Conservation (phyloP, 1,140 invertebrate genomes). For the Phymorhynchus buccinoides region DNA sequence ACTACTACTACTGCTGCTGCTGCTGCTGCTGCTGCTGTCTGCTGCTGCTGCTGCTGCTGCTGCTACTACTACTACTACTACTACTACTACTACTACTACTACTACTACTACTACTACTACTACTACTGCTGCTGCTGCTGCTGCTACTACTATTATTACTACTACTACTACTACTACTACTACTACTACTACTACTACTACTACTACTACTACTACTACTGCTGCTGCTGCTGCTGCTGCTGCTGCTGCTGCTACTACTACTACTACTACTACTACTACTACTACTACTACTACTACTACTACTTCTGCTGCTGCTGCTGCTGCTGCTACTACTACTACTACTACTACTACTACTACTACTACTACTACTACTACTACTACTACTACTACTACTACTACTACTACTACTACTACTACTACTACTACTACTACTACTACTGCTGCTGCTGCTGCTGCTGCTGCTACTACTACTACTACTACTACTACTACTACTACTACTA, state of each 20-base stretch:
- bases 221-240: neutral
- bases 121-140: neutral
- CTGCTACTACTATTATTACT: conserved; percentile 8
- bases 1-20: neutral
- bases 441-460: neutral
- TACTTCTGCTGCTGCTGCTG: too few relatives aligned
- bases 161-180: conserved; percentile 16
- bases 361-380: conserved; percentile 17
- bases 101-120: conserved; percentile 9
- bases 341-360: conserved; percentile 16
- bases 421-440: conserved; percentile 12
- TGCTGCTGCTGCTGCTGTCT: neutral
- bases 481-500: conserved; percentile 17
- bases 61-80: neutral
- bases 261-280: conserved; percentile 15
- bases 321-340: conserved; percentile 12
- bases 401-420: conserved; percentile 8
- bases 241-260: conserved; percentile 2
- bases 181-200: conserved; percentile 17
- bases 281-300: conserved; percentile 9
- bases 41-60: too few relatives aligned
- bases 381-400: conserved; percentile 15
- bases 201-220: conserved; percentile 16
- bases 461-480: conserved; percentile 10
- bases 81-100: neutral